Base-by-base conservation (phyloP, 2,888 invertebrate species). In the Formica aserva region DNA sequence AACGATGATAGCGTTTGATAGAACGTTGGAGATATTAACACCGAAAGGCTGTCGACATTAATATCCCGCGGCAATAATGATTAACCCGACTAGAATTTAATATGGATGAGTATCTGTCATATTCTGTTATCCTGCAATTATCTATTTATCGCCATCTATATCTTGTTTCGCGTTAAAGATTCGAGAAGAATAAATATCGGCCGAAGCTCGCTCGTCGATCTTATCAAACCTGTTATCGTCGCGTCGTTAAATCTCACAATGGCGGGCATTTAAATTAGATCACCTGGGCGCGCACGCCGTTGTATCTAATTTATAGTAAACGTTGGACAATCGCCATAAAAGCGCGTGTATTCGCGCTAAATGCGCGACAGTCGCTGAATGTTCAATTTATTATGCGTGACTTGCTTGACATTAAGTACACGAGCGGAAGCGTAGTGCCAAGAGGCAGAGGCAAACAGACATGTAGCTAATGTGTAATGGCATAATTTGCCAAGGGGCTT, bases 401-500 rank as follows among this genome's bases (percentile, higher is more conserved):
- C 85, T 86, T 86, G 87, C 82, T 80, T 78, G 85, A 85, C 85
- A 84, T 87, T 90, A 88, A 86, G 86, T 60, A 74, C 86, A 84
- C 77, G 84, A 80, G 38, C 67, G 85, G 82, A 82, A 84, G 74
- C 88, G 84, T 88, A 88, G 88, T 87, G 91, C 89, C 91, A 90
- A 86, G 91, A 91, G 90, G 89, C 91, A 90, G 90, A 92, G 90
- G 87, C 88, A 90, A 91, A 90, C 86, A 89, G 87, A 91, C 88
- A 89, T 89, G 90, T 87, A 87, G 86, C 89, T 91, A 92, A 92
- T 89, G 90, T 87, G 91, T 91, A 91, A 91, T 90, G 91, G 91
- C 92, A 89, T 93, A 93, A 93, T 93, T 94, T 92, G 91, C 92
- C 90, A 91, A 90, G 90, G 87, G 91, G 89, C 90, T 92, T 94